A percentile compares a stretch with the other conserved stretches of the same genome.
Evolutionary conservation across 2,113 vertebrate genomes (phyloP).

Genomic region (Hucho hucho): DNA sequence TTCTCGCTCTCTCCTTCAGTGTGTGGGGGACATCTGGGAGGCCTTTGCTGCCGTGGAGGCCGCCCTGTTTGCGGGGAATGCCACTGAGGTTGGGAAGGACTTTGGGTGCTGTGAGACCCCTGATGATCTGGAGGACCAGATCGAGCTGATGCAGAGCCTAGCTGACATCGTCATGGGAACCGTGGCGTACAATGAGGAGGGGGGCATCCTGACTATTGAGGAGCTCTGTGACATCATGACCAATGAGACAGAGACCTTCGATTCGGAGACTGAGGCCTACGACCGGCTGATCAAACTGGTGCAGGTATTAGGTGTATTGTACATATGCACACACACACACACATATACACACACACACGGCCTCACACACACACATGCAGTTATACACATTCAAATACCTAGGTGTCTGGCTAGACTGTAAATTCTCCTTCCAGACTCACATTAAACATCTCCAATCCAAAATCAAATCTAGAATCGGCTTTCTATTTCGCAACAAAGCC

Average conservation of each 20-base stretch:
- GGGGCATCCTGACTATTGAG: slow-evolving; percentile 68
- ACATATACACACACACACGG: background rate
- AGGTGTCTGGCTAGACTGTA: no score
- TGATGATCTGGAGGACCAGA: slow-evolving; percentile 52
- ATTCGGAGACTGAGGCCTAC: slow-evolving; percentile 39
- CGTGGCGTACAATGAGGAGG: slow-evolving; percentile 39
- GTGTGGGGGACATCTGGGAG: slow-evolving; percentile 41
- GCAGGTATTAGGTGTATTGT: slow-evolving; percentile 56
- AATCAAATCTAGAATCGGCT: no score
- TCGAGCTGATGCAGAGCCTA: slow-evolving; percentile 71
- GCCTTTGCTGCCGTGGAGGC: slow-evolving; percentile 25
- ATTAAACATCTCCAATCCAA: no score
- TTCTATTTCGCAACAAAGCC: no score
- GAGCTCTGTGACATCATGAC: slow-evolving; percentile 74
- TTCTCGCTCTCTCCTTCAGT: slow-evolving; percentile 58
- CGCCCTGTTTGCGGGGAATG: slow-evolving; percentile 48
- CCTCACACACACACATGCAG: background rate
- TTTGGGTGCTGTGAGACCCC: slow-evolving; percentile 74
- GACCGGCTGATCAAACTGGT: slow-evolving; percentile 58
- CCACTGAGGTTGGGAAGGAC: slow-evolving; percentile 64
- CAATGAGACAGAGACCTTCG: slow-evolving; percentile 27
- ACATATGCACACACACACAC: background rate
- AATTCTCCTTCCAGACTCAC: no score
- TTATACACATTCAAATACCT: no score
- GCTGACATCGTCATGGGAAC: slow-evolving; percentile 76